phyloP scores from a whole-genome alignment of 1,140 invertebrate species.

The Vollenhovia emeryi region DNA sequence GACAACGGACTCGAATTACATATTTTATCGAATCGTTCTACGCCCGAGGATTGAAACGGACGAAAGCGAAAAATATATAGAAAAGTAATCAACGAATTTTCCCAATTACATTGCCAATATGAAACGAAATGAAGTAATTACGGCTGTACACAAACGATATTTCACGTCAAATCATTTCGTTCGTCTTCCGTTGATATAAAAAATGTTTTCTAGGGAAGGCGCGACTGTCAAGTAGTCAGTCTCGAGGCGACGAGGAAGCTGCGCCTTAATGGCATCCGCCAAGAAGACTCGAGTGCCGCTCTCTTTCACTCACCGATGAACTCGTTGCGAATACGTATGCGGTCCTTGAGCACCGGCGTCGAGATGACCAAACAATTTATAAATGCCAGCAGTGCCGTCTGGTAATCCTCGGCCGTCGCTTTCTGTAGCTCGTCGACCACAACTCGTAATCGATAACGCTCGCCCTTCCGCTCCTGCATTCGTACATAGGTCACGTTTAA shows the following conservation, averaged over 20 bases:
- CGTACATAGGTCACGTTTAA: neutral
- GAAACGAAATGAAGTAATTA: neutral
- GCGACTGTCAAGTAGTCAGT: neutral
- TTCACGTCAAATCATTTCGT: neutral
- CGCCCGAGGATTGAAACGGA: neutral
- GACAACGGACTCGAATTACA: neutral
- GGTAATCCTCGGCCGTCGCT: conserved; percentile 93
- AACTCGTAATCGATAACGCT: conserved; percentile 94
- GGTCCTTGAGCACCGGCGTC: conserved; percentile 93
- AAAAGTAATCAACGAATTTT: neutral
- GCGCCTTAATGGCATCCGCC: neutral
- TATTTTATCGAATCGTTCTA: neutral
- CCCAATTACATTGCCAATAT: neutral
- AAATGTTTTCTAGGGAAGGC: neutral
- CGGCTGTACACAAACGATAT: too few species aligned
- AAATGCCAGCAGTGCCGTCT: conserved; percentile 95
- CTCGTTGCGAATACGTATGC: conserved; percentile 95
- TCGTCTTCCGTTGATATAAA: neutral
- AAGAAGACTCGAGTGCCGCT: neutral
- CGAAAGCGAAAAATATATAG: neutral
- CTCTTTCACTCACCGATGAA: conserved; percentile 91
- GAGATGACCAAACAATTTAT: conserved; percentile 98
- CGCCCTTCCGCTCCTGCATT: conserved; percentile 90
- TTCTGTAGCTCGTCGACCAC: conserved; percentile 94
- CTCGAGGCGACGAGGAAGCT: neutral